These are phyloP conservation scores for Calvadosia cruxmelitensis DNA, from an alignment of 30 jellyfish, hydroid and myxozoan genomes.

Conservation along the genomic window DNA sequence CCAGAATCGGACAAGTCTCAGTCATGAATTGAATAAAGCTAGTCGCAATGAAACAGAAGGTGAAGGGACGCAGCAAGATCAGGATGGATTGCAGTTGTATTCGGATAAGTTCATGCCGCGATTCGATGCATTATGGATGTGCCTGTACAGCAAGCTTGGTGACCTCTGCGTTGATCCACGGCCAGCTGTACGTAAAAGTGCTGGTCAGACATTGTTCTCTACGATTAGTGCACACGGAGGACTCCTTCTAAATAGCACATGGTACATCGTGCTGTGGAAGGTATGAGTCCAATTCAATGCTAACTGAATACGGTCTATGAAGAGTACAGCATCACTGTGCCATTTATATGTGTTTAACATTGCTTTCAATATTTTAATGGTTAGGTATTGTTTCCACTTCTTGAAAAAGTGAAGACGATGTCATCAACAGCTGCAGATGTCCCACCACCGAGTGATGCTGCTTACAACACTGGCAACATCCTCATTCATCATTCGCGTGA, in stretches of 20 bases:
- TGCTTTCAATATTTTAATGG: not conserved
- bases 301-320: too few relatives aligned
- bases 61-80: constrained; percentile 15
- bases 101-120: constrained; percentile 57
- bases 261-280: constrained; percentile 93
- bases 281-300: constrained; percentile 13
- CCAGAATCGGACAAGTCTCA: constrained; percentile 75
- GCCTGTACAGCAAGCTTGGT: constrained; percentile 78
- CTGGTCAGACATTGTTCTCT: constrained; percentile 91
- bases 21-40: constrained; percentile 37
- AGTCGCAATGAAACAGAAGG: constrained; percentile 28
- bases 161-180: constrained; percentile 98
- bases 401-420: constrained; percentile 76
- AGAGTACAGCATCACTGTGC: too few relatives aligned
- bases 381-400: constrained; percentile 80
- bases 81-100: constrained; percentile 28
- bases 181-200: constrained; percentile 96
- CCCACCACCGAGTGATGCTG: constrained; percentile 91
- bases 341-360: not conserved
- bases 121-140: constrained; percentile 89
- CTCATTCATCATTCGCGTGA: constrained; percentile 88
- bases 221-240: constrained; percentile 95
- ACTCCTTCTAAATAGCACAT: constrained; percentile 57
- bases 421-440: constrained; percentile 94
- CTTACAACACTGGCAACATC: constrained; percentile 66